Base-by-base conservation (phyloP, 2,888 invertebrate genomes). In the Agrotis puta region DNA sequence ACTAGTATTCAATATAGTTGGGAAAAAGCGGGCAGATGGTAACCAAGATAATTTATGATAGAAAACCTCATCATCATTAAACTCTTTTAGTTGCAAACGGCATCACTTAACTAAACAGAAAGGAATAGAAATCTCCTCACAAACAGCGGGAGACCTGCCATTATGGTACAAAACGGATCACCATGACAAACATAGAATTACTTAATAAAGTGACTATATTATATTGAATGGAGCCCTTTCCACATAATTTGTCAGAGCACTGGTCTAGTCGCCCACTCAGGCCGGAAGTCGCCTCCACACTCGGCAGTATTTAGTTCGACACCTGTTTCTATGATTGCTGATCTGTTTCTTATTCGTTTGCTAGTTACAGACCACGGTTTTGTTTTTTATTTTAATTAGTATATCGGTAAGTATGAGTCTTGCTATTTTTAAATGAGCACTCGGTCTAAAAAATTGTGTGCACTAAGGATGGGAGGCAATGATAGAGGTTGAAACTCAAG, bases 271-370 rank as follows among this genome's bases (percentile, higher is more conserved):
- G 72, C 72, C 72, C 74, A 66, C 72, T 20, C 11, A 9, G 20
- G 54, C 4, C 48, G 68, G 54, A 75, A 61, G 69, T 56, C 69
- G 75, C 75, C 75, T 74, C 69, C 69, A 68, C 50, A 59, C 39
- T 56, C 6, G 16, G 5, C 43, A 56, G 16, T 33, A 50, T n/a
- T 74, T 20, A 47, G 56, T 18, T 39, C 0, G 66, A 58, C 72
- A 53, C 72, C 57, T 66, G 72, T 51, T 71, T 20, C 20, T 13
- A 27, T 4, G 22, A 45, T 65, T 58, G 22, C 51, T 51, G 45
- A 65, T 72, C 16, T 57, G 24, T 47, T 66, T 47, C 45, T 24
- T 18, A 50, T 65, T 45, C 0, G 24, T 33, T 39, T n/a, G 24
- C 20, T 14, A 7, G 7, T 47, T 16, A 1, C 3, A 72, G 33